Evolutionary conservation across 1,140 invertebrate species (phyloP), one percentile per base, ranked within the genome.

Genomic region (Aphaenogaster ashmeadi): DNA sequence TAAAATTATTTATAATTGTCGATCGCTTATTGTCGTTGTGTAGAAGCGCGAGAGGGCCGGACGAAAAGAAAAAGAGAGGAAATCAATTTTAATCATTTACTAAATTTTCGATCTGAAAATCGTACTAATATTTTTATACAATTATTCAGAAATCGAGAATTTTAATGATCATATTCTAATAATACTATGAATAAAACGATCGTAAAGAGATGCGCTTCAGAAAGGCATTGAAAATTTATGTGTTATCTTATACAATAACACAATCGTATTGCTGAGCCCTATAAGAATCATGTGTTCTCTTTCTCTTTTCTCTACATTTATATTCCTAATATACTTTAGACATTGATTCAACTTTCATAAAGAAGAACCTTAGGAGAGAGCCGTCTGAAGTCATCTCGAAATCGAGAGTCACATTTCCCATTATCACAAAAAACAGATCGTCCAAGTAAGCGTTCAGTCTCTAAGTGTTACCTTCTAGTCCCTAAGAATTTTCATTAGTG

Each of bases 1-100:
- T 93, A 92, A 90, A 91, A 92, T 93, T 93, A 90, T 89, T 91
- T 92, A 90, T 92, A 92, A 90, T 91, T 89, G 77, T 91, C 89
- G 62, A 87, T 91, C 88, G 88, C 84, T 92, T 93, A 92, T 92
- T 93, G 90, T 93, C 91, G 77, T 71, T 36, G 90, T 89, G 89
- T 88, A 88, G 38, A 91, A 47, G 41, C 75, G 75, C 60, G 50
- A 74, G 27, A 83, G 54, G 9, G n/a, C 0, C 8, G 52, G 71
- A 44, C 38, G 5, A 9, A 52, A 33, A 86, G 38, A 66, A 54
- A 64, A 67, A 84, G 74, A 72, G 27, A 78, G 56, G 2, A 60
- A 50, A 44, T 18, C 33, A 47, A 13, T 47, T 60, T 44, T 13
- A 33, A 33, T 38, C 2, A 38, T 36, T 74, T 72, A 36, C 27